Percentiles rank a stretch among this genome's conserved stretches.
phyloP scores from a whole-genome alignment of 92 coral and sea anemone genomes.

The Anthopleura xanthogrammica region DNA sequence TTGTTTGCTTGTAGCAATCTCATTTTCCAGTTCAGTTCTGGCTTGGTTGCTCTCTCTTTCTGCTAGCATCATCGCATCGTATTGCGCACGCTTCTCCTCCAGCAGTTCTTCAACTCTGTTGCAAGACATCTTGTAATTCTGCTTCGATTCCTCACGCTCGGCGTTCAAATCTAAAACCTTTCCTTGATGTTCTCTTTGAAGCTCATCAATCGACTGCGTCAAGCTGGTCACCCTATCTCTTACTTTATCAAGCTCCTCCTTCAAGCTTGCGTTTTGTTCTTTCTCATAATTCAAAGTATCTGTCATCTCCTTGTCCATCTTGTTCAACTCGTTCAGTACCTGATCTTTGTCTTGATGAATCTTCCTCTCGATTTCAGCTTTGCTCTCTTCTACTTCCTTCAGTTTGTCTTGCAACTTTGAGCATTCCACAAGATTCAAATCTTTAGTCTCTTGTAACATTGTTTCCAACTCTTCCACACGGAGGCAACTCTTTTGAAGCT shows the following conservation, averaged over 20 bases:
- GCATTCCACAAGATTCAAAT: background rate
- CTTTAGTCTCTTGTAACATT: constrained; percentile 19
- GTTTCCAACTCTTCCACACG: constrained; percentile 17
- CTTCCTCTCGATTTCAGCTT: constrained; percentile 5
- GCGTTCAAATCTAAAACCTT: constrained; percentile 27
- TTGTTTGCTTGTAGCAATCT: constrained; percentile 25
- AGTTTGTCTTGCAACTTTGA: constrained; percentile 9
- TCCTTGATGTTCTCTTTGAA: constrained; percentile 5
- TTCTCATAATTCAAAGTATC: constrained; percentile 18
- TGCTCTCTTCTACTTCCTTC: constrained; percentile 1
- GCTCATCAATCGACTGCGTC: constrained; percentile 4
- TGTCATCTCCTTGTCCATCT: constrained; percentile 23
- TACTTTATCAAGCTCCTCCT: constrained; percentile 29
- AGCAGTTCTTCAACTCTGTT: constrained; percentile 55
- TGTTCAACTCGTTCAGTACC: background rate
- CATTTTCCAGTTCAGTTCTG: constrained; percentile 49
- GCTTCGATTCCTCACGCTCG: constrained; percentile 28
- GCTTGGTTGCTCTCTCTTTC: constrained; percentile 43
- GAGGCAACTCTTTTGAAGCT: constrained; percentile 1
- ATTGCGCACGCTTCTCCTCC: constrained; percentile 39
- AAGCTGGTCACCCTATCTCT: constrained; percentile 10
- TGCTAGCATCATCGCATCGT: constrained; percentile 53
- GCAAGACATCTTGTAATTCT: constrained; percentile 27
- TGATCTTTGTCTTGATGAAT: constrained; percentile 14
- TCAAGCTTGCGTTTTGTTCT: background rate